A percentile compares a stretch with the other conserved stretches of the same genome.
Conservation (phyloP, 2,113 vertebrate species). For the Melanotaenia duboulayi region DNA sequence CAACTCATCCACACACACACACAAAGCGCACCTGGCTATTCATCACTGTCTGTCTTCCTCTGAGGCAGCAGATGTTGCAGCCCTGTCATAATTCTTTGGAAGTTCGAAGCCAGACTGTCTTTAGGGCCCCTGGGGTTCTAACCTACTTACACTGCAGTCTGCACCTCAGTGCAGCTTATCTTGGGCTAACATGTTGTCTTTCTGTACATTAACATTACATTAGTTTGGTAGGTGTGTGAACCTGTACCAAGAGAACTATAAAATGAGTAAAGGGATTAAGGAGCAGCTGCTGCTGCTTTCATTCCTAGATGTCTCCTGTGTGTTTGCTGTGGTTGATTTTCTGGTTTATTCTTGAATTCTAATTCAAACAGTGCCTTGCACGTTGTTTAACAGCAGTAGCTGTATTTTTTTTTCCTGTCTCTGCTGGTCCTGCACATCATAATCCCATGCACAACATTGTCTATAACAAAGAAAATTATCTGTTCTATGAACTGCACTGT, state of each 20-base stretch:
- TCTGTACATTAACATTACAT: slow-evolving; percentile 36
- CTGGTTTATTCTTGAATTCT: neutral
- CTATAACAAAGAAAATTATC: neutral
- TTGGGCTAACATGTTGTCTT: slow-evolving; percentile 33
- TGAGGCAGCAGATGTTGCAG: slow-evolving; percentile 81
- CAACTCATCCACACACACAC: neutral
- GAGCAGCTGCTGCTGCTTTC: neutral
- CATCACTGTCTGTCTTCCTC: slow-evolving; percentile 77
- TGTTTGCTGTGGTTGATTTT: neutral
- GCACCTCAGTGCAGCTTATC: slow-evolving; percentile 38
- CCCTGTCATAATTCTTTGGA: slow-evolving; percentile 81
- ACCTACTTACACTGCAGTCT: slow-evolving; percentile 70
- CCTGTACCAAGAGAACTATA: slow-evolving; percentile 3
- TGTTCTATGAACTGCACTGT: neutral
- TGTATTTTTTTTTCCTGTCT: slow-evolving; percentile 13
- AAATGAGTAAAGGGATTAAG: neutral
- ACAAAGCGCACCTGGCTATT: slow-evolving; percentile 80
- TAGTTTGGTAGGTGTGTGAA: neutral
- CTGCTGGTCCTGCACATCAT: slow-evolving; percentile 17
- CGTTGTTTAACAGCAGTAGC: neutral
- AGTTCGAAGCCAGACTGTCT: slow-evolving; percentile 76
- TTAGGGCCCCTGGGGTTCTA: slow-evolving; percentile 70
- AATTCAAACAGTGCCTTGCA: neutral
- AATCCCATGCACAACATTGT: slow-evolving; percentile 1
- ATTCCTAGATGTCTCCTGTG: neutral